A percentile compares a stretch with the other conserved stretches of the same genome.
These are phyloP conservation scores for Boloria selene DNA, from an alignment of 2,888 invertebrate genomes.

Conservation along the genomic window DNA sequence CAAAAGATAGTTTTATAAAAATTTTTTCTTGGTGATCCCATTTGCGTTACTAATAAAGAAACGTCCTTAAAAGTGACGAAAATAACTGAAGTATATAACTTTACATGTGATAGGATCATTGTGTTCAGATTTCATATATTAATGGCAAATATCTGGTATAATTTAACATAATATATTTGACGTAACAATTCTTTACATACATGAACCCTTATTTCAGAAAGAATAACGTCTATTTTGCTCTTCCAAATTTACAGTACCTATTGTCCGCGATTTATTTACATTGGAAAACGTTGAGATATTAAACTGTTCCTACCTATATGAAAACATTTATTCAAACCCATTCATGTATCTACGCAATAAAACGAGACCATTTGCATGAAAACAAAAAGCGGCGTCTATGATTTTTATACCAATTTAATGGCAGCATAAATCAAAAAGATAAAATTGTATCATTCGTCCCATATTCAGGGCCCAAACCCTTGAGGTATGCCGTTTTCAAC, in stretches of 20 bases:
- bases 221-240: constrained; percentile 4
- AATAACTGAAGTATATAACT: no score
- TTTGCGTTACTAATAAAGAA: no score
- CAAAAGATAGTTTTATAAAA: no score
- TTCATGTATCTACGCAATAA: constrained; percentile 49
- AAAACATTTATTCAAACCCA: constrained; percentile 43
- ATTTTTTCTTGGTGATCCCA: no score
- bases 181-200: no score
- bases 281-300: constrained; percentile 40
- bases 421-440: constrained; percentile 64
- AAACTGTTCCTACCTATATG: constrained; percentile 39
- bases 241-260: constrained; percentile 20
- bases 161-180: no score
- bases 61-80: no score
- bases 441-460: constrained; percentile 59
- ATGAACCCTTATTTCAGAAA: not conserved
- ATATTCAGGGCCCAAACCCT: constrained; percentile 39
- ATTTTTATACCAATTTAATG: constrained; percentile 65
- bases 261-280: constrained; percentile 39
- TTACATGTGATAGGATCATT: no score
- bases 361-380: constrained; percentile 61
- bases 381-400: constrained; percentile 56
- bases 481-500: constrained; percentile 57
- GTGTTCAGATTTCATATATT: not conserved
- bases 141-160: not conserved